Evolutionary conservation across 2,113 vertebrate genomes (phyloP).

Genomic region (Azemiops feae): DNA sequence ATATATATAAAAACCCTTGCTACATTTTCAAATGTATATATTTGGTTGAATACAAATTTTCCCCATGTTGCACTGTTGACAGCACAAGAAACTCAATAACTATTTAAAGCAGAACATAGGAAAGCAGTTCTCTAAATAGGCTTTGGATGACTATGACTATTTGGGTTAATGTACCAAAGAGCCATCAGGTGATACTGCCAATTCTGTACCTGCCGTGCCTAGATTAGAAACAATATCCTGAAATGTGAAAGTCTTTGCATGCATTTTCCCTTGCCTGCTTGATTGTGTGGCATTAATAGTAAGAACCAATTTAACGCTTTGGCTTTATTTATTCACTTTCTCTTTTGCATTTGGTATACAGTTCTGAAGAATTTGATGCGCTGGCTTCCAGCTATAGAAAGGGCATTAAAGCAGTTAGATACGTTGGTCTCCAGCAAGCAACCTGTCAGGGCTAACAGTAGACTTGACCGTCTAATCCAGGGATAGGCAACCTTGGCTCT

Average conservation of each 20-base stretch:
- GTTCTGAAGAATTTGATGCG: conserved; percentile 3
- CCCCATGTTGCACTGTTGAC: not conserved
- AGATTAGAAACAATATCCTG: conserved; percentile 23
- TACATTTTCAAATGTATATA: not conserved
- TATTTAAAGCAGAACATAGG: not conserved
- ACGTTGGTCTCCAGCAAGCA: not conserved
- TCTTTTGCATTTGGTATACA: not conserved
- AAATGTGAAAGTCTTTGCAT: conserved; percentile 14
- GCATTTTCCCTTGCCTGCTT: conserved; percentile 15
- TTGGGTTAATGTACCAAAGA: conserved; percentile 24
- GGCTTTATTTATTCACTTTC: conserved; percentile 19
- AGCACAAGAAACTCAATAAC: conserved; percentile 14
- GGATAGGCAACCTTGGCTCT: no score
- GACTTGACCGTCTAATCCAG: not conserved
- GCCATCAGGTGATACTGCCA: conserved; percentile 12
- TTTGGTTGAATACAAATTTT: not conserved
- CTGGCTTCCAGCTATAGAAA: not conserved
- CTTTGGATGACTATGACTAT: conserved; percentile 26
- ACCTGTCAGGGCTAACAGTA: not conserved
- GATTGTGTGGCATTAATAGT: conserved; percentile 25
- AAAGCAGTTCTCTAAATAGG: conserved; percentile 18
- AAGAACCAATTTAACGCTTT: conserved; percentile 29
- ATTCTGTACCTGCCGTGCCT: conserved; percentile 11
- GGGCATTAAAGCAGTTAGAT: not conserved
- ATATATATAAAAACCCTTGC: not conserved